Evolutionary conservation across 2,113 vertebrate genomes (phyloP).

Genomic region (Corvus moneduloides): DNA sequence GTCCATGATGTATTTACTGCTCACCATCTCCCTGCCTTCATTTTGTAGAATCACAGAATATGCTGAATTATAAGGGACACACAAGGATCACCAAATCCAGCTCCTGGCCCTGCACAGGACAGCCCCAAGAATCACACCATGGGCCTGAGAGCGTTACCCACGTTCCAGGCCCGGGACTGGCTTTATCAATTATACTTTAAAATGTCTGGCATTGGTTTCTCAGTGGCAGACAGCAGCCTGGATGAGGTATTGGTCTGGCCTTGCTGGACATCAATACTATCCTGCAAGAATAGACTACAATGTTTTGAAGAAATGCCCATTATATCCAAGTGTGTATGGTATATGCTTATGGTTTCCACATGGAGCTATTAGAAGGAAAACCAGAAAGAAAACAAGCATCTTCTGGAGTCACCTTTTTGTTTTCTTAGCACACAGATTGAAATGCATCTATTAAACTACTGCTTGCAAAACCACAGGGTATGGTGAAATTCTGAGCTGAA

Average conservation of each 20-base stretch:
- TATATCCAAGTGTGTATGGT: background rate
- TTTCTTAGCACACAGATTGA: background rate
- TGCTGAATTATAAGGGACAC: background rate
- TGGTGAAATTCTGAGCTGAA: background rate
- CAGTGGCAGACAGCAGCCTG: background rate
- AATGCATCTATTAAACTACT: background rate
- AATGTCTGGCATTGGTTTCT: background rate
- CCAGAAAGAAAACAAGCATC: background rate
- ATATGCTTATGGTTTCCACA: background rate
- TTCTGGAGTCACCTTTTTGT: background rate
- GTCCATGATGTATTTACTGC: fast-evolving
- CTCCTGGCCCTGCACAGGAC: background rate
- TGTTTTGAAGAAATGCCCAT: background rate
- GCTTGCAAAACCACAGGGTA: background rate
- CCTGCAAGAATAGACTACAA: background rate
- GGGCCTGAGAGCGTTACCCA: fast-evolving
- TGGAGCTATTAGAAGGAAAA: background rate
- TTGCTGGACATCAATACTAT: background rate
- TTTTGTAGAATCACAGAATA: background rate
- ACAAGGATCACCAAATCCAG: background rate
- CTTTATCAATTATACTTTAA: background rate
- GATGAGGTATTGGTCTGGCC: background rate
- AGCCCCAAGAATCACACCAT: background rate
- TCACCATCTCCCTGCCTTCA: background rate
- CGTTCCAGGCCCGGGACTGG: background rate